These are phyloP conservation scores for Zygothrica quintamaculata DNA, from an alignment of 2,888 invertebrate genomes.

Conservation along the genomic window DNA sequence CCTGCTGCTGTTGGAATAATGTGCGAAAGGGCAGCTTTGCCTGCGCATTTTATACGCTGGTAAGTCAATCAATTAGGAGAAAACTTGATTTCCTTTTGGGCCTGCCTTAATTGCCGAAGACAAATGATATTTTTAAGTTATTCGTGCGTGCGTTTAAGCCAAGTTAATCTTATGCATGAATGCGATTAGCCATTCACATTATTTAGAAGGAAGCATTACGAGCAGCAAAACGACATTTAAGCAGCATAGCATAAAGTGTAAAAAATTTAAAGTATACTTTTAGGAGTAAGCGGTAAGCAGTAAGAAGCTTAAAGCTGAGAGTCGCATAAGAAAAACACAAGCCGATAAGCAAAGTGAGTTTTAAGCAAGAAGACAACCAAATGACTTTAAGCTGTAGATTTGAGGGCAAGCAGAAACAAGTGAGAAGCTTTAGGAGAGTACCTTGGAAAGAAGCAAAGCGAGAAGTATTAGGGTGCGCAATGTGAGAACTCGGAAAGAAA, in stretches of 20 bases:
- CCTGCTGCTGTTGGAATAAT: constrained; percentile 83
- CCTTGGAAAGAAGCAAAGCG: no score
- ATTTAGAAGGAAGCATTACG: background rate
- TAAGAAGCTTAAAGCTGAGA: background rate
- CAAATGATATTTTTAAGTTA: constrained; percentile 10
- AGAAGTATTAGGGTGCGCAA: no score
- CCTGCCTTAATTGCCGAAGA: constrained; percentile 14
- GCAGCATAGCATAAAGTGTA: no score
- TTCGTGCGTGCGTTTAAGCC: constrained; percentile 4
- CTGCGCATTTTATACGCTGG: constrained; percentile 77
- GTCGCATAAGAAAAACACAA: background rate
- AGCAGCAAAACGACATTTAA: background rate
- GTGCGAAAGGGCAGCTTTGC: constrained; percentile 82
- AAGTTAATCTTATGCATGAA: background rate
- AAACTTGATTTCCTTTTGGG: constrained; percentile 46
- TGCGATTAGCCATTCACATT: background rate
- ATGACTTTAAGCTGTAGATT: no score
- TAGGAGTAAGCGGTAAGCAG: no score
- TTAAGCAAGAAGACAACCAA: no score
- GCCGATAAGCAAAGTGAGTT: background rate
- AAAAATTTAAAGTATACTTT: no score
- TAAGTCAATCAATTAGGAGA: constrained; percentile 61
- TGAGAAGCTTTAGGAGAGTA: no score
- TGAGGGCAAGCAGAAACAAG: no score
- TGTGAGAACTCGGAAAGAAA: no score